These are phyloP conservation scores for Andinoacara biseriatus DNA, from an alignment of 2,113 vertebrate genomes.

Conservation along the genomic window DNA sequence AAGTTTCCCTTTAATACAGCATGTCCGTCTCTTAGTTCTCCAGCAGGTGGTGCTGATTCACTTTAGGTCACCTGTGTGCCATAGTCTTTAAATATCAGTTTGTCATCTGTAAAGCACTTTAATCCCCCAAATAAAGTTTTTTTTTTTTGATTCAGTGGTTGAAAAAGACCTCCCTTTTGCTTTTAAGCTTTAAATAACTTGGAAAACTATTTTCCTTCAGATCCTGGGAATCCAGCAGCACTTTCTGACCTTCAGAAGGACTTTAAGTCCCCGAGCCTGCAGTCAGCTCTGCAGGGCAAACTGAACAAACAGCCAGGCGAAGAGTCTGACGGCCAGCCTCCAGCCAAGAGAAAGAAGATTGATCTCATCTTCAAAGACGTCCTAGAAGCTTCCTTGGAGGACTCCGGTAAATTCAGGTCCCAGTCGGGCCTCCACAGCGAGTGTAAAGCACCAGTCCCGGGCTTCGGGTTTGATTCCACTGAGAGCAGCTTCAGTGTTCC, in stretches of 20 bases:
- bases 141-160: too few relatives aligned
- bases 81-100: not conserved
- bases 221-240: slow-evolving; percentile 74
- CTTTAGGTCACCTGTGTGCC: not conserved
- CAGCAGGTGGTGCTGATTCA: slow-evolving; percentile 12
- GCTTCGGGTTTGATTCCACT: slow-evolving; percentile 58
- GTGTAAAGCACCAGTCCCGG: slow-evolving; percentile 41
- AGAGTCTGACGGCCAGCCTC: slow-evolving; percentile 84
- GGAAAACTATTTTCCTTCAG: slow-evolving; percentile 53
- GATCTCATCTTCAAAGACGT: slow-evolving; percentile 95
- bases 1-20: not conserved
- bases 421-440: not conserved
- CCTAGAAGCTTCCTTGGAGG: slow-evolving; percentile 89
- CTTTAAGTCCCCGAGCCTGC: slow-evolving; percentile 77
- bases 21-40: not conserved
- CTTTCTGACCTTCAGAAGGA: slow-evolving; percentile 80
- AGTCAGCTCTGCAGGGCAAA: slow-evolving; percentile 82
- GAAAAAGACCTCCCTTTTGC: not conserved
- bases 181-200: too few relatives aligned
- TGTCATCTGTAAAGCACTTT: not conserved
- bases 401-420: slow-evolving; percentile 59
- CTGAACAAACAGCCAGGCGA: slow-evolving; percentile 84
- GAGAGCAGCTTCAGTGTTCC: slow-evolving; percentile 37
- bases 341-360: slow-evolving; percentile 94
- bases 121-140: not conserved